phyloP scores from a whole-genome alignment of 2,888 invertebrate species.

The Eupsilia transversa region DNA sequence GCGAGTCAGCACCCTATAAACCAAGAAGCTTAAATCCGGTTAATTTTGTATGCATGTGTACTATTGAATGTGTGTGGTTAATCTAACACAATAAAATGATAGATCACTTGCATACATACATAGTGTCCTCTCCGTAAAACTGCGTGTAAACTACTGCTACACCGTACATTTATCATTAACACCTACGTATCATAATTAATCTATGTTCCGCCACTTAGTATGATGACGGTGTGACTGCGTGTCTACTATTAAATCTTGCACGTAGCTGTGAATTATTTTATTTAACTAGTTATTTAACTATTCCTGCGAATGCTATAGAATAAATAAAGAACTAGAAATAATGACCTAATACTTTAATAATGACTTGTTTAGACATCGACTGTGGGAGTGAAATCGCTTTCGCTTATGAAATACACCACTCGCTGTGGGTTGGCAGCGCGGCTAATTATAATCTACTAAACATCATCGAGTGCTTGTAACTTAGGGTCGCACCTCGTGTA shows the following conservation, averaged over 20 bases:
- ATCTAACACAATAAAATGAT: constrained; percentile 6
- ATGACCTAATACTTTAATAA: background rate
- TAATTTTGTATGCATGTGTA: background rate
- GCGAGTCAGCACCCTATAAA: background rate
- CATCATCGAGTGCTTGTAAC: constrained; percentile 88
- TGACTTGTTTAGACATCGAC: background rate
- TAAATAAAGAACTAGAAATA: background rate
- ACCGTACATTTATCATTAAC: constrained; percentile 50
- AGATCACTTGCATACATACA: constrained; percentile 5
- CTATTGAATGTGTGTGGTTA: background rate
- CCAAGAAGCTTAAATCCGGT: background rate
- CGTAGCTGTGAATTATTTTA: constrained; percentile 30
- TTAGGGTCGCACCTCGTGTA: constrained; percentile 85
- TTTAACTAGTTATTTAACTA: constrained; percentile 14
- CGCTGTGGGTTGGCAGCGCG: constrained; percentile 79
- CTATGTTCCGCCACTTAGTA: constrained; percentile 46
- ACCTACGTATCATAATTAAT: constrained; percentile 61
- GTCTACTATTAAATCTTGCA: constrained; percentile 56
- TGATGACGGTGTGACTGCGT: constrained; percentile 41
- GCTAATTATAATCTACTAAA: constrained; percentile 90
- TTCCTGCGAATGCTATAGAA: constrained; percentile 21
- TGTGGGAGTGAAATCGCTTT: constrained; percentile 40
- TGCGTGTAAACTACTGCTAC: constrained; percentile 11
- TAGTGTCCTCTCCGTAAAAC: constrained; percentile 12
- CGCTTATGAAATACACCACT: constrained; percentile 71